Conservation (phyloP, 2,888 invertebrate genomes). For the Archaeoteleia sp. region DNA sequence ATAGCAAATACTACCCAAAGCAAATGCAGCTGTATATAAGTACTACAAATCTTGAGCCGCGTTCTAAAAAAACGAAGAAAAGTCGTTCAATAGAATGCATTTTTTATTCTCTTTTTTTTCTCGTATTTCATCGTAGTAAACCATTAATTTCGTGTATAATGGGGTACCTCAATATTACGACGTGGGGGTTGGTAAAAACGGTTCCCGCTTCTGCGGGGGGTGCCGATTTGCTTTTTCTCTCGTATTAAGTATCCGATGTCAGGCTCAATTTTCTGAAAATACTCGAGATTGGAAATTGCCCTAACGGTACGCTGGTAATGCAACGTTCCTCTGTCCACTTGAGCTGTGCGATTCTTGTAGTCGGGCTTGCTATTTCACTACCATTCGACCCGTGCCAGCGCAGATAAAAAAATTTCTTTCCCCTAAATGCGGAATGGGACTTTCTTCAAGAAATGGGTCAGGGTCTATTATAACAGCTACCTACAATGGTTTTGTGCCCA, state of each 20-base stretch:
- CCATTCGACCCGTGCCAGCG: too few species aligned
- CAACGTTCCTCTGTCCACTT: too few species aligned
- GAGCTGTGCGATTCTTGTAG: not conserved
- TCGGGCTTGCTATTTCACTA: too few species aligned
- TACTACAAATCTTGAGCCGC: slow-evolving; percentile 11
- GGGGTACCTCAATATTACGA: slow-evolving; percentile 48
- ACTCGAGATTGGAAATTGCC: slow-evolving; percentile 24
- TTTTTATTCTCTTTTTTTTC: slow-evolving; percentile 55
- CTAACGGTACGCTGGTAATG: slow-evolving; percentile 11
- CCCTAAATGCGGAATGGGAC: slow-evolving; percentile 1
- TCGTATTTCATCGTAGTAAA: too few species aligned
- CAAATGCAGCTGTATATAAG: slow-evolving; percentile 44
- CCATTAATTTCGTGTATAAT: slow-evolving; percentile 71
- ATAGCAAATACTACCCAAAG: slow-evolving; percentile 42
- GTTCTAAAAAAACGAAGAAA: slow-evolving; percentile 42
- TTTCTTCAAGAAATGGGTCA: slow-evolving; percentile 3
- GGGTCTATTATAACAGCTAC: slow-evolving; percentile 1
- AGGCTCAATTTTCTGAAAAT: too few species aligned
- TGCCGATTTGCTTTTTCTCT: slow-evolving; percentile 6
- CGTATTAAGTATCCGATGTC: slow-evolving; percentile 14
- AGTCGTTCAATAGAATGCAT: slow-evolving; percentile 56
- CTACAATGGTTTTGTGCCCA: not conserved
- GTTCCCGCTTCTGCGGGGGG: slow-evolving; percentile 39
- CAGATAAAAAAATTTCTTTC: slow-evolving; percentile 10
- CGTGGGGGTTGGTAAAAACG: slow-evolving; percentile 16